Evolutionary conservation across 1,140 invertebrate genomes (phyloP), one percentile per base, ranked within the genome.

Genomic region (Cherax destructor): DNA sequence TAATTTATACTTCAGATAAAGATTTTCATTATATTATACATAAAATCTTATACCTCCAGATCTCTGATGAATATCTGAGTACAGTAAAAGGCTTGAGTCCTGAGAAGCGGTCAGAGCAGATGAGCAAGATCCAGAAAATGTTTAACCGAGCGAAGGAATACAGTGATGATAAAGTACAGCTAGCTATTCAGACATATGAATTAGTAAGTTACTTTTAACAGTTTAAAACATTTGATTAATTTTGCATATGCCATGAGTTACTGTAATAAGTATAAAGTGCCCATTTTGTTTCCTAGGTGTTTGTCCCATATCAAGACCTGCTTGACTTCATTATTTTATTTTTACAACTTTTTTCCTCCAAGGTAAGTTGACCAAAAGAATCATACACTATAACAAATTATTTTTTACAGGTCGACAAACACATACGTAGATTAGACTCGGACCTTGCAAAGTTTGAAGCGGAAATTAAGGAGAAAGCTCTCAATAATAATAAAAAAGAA

Each of bases 141-240:
- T 98, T 98, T 93, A 97, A 97, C 93, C 98, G 98, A 94, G 97
- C 98, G 18, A 98, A 98, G 94, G 98, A 98, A 94, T 98, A 98
- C 94, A 98, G 98, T 0, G 98, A 99, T 94, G 98, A 99, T 94
- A 99, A 99, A 95, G 98, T 99, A 18, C 98, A 99, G 94, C 95
- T 99, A 88, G 98, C 99, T 1, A 99, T 99, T 95, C 98, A 99
- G 95, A 99, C 98, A 0, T 99, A 99, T 94, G 99, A 99, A 95
- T 95, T 99, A 94, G 98, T 96, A 72, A 94, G 94, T 81, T 56
- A 4, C 52, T 56, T 13, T 56, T 56, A 7, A 56, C 52, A 56
- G 52, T 13, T 56, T 56, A 10, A 13, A 10, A 13, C 52, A 56
- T 9, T 13, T 56, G 52, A 56, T 10, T 6, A 56, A 10, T 56